A percentile compares a stretch with the other conserved stretches of the same genome.
Conservation (phyloP, 2,888 invertebrate genomes). For the Erpobdella octoculata region DNA sequence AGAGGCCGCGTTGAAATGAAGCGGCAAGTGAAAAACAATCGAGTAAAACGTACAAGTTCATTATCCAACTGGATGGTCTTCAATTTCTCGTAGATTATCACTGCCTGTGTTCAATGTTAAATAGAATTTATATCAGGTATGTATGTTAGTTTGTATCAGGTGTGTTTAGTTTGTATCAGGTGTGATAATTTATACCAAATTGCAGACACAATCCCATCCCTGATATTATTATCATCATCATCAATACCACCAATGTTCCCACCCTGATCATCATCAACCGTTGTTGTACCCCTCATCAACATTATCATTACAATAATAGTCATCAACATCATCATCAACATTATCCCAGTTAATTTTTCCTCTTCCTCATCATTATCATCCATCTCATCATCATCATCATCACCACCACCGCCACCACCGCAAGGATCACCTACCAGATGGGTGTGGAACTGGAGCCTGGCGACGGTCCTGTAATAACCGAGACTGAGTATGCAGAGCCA, state of each 20-base stretch:
- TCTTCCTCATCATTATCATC: too few relatives aligned
- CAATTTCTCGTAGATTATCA: constrained; percentile 47
- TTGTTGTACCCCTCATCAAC: not conserved
- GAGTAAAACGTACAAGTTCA: constrained; percentile 24
- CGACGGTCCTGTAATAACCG: constrained; percentile 63
- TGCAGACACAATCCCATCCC: too few relatives aligned
- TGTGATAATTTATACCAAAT: too few relatives aligned
- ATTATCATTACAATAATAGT: not conserved
- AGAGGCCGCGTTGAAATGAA: not conserved
- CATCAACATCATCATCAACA: not conserved
- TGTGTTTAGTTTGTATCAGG: too few relatives aligned
- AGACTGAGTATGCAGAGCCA: constrained; percentile 67
- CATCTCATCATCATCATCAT: not conserved
- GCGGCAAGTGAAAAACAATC: not conserved
- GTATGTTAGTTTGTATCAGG: too few relatives aligned
- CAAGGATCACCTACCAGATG: constrained; percentile 54
- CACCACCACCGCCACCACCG: not conserved
- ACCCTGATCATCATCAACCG: not conserved
- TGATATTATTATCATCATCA: too few relatives aligned
- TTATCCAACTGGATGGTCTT: constrained; percentile 39
- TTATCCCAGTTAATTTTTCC: not conserved
- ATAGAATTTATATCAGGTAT: too few relatives aligned
- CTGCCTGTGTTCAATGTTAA: constrained; percentile 42
- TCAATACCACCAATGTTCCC: too few relatives aligned
- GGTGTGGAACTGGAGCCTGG: constrained; percentile 68